Percentiles rank a stretch among this genome's conserved stretches.
These are phyloP conservation scores for Dione vanillae DNA, from an alignment of 2,888 invertebrate species.

Conservation along the genomic window DNA sequence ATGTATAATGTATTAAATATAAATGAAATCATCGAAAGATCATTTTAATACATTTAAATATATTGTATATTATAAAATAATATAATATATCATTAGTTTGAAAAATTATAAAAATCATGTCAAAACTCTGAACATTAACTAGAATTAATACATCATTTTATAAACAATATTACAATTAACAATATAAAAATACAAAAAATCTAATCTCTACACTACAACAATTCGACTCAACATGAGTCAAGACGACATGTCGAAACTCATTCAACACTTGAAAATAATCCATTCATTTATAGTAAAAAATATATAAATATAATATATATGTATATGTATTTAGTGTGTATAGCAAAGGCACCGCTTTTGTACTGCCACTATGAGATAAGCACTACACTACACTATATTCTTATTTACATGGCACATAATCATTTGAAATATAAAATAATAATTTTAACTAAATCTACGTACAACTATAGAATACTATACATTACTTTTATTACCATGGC, in stretches of 20 bases:
- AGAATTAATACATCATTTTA: constrained; percentile 14
- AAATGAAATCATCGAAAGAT: too few species aligned
- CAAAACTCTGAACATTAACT: neutral
- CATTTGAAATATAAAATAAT: constrained; percentile 57
- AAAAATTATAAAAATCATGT: neutral
- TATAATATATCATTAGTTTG: neutral
- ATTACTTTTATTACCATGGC: constrained; percentile 63
- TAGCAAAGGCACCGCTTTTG: constrained; percentile 63
- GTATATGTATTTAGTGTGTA: constrained; percentile 32
- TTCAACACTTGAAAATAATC: constrained; percentile 63
- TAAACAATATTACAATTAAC: constrained; percentile 37
- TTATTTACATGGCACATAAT: constrained; percentile 79
- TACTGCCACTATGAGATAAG: constrained; percentile 57
- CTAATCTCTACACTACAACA: constrained; percentile 48
- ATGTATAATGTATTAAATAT: too few species aligned
- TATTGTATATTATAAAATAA: neutral
- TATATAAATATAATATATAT: constrained; percentile 31
- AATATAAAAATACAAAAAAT: constrained; percentile 51
- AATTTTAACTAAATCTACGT: constrained; percentile 28
- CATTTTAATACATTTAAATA: too few species aligned
- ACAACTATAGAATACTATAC: constrained; percentile 44
- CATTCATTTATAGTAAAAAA: constrained; percentile 50
- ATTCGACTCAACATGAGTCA: constrained; percentile 77
- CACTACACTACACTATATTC: constrained; percentile 53
- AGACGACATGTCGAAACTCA: constrained; percentile 61